These are phyloP conservation scores for Spinibarbus caldwelli DNA, from an alignment of 2,797 vertebrate genomes.

Conservation along the genomic window DNA sequence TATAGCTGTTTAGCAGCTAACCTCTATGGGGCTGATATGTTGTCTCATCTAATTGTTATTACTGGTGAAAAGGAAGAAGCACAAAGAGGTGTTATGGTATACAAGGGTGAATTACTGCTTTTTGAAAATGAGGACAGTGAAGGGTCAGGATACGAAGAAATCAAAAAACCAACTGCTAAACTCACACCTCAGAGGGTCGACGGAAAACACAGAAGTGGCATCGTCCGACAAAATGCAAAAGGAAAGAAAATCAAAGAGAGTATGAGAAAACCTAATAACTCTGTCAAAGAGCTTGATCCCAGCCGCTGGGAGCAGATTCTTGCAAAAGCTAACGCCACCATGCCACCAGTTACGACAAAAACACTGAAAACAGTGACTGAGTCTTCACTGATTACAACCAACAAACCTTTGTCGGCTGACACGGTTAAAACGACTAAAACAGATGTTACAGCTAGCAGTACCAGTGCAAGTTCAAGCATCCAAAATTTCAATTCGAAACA, in stretches of 20 bases:
- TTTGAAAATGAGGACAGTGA: slow-evolving; percentile 63
- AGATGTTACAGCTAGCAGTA: slow-evolving; percentile 19
- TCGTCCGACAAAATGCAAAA: slow-evolving; percentile 61
- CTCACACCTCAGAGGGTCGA: slow-evolving; percentile 66
- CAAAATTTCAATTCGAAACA: slow-evolving; percentile 35
- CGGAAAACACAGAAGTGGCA: slow-evolving; percentile 60
- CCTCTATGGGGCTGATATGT: slow-evolving; percentile 80
- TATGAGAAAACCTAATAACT: slow-evolving; percentile 75
- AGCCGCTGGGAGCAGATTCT: slow-evolving; percentile 76
- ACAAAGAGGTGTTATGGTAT: slow-evolving; percentile 54
- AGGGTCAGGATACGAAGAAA: slow-evolving; percentile 76
- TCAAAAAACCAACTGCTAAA: slow-evolving; percentile 65
- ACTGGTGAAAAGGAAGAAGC: slow-evolving; percentile 63
- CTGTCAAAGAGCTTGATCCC: slow-evolving; percentile 77
- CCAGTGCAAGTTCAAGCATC: slow-evolving; percentile 15
- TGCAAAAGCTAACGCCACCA: slow-evolving; percentile 71
- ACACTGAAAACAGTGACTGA: slow-evolving; percentile 50
- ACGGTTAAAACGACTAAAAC: slow-evolving; percentile 6
- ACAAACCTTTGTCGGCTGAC: neutral
- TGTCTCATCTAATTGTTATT: slow-evolving; percentile 77
- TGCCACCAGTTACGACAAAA: slow-evolving; percentile 59
- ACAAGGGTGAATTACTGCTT: slow-evolving; percentile 46
- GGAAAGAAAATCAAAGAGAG: slow-evolving; percentile 69
- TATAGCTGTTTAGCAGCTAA: slow-evolving; percentile 81
- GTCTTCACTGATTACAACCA: slow-evolving; percentile 4